These are phyloP conservation scores for Ochropacha duplaris DNA, from an alignment of 2,888 invertebrate genomes.

Conservation along the genomic window DNA sequence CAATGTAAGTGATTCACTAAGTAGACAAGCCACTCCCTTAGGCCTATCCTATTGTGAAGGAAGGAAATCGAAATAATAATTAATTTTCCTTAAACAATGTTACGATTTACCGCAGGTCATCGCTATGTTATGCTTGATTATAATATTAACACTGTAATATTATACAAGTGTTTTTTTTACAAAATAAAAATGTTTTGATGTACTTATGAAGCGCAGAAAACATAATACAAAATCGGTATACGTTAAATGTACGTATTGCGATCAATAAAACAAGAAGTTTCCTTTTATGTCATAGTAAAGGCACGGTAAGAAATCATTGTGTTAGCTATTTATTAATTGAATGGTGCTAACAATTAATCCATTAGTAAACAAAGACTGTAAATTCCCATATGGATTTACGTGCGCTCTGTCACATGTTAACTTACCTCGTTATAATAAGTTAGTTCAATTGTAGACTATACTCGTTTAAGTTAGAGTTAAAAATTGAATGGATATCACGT, in stretches of 20 bases:
- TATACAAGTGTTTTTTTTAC: neutral
- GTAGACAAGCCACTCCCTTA: neutral
- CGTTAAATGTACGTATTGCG: too few species aligned
- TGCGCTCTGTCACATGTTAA: slow-evolving; percentile 9
- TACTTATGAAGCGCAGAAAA: too few species aligned
- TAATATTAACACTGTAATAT: neutral
- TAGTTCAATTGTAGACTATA: slow-evolving; percentile 9
- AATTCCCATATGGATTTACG: slow-evolving; percentile 18
- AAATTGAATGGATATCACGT: neutral
- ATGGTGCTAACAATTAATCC: slow-evolving; percentile 8
- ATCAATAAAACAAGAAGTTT: neutral
- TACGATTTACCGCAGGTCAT: neutral
- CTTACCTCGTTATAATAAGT: neutral
- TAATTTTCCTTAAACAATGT: neutral
- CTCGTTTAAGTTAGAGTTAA: neutral
- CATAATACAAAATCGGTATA: too few species aligned
- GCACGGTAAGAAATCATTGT: neutral
- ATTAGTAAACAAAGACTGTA: slow-evolving; percentile 18
- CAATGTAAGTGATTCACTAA: neutral
- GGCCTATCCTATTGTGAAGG: neutral
- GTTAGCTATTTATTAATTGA: neutral
- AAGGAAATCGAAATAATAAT: neutral
- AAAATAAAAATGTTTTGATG: neutral
- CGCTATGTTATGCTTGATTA: neutral
- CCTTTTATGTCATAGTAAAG: too few species aligned